Conservation (phyloP, 2,113 vertebrate species). For the Osmerus mordax region DNA sequence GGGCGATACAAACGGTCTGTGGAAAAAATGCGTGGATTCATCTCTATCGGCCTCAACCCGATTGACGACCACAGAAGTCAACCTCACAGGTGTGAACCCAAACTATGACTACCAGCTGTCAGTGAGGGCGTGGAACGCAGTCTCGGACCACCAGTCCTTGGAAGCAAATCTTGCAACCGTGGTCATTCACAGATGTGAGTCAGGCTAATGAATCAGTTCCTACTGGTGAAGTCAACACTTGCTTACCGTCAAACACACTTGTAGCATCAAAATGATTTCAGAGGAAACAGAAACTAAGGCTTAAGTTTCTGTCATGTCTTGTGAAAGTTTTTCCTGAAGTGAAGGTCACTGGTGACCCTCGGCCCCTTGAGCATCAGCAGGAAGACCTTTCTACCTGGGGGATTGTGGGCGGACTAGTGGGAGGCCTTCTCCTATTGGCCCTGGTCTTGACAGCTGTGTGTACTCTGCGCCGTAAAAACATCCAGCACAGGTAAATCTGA, state of each 20-base stretch:
- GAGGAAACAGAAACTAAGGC: background rate
- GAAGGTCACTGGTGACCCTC: background rate
- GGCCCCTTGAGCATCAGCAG: background rate
- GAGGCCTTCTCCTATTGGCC: conserved; percentile 32
- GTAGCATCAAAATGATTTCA: no score
- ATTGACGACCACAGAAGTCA: conserved; percentile 43
- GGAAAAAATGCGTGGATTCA: conserved; percentile 43
- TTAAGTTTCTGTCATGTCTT: background rate
- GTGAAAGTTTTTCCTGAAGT: background rate
- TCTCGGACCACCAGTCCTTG: conserved; percentile 28
- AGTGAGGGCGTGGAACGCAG: conserved; percentile 52
- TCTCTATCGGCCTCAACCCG: conserved; percentile 19
- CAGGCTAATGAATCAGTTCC: background rate
- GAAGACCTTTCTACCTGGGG: background rate
- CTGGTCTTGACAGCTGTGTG: conserved; percentile 25
- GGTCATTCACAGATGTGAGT: conserved; percentile 52
- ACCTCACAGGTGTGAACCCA: conserved; percentile 45
- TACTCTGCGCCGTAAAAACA: background rate
- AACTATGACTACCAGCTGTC: conserved; percentile 47
- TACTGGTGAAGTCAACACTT: background rate
- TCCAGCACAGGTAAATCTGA: conserved; percentile 38
- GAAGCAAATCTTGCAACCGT: conserved; percentile 37
- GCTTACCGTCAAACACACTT: no score
- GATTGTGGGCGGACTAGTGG: conserved; percentile 26
- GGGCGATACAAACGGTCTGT: conserved; percentile 19